Evolutionary conservation across 2,797 vertebrate genomes (phyloP), one percentile per base, ranked within the genome.

Genomic region (Gambusia yucatana): DNA sequence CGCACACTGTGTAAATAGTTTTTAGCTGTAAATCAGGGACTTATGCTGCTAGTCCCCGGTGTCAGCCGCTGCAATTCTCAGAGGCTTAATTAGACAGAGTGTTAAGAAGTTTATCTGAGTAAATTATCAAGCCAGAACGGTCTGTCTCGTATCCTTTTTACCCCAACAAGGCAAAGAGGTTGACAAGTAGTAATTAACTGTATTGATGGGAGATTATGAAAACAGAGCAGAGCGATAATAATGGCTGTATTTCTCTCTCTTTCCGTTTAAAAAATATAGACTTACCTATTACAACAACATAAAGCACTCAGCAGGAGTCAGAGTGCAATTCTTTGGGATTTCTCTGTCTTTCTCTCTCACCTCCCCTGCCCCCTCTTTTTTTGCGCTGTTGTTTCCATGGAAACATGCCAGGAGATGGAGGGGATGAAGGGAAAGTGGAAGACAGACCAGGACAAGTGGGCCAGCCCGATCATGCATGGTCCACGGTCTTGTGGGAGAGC

Each of bases 371-470:
- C 79, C 80, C 84, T 87, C 70, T 57, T 57, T 11, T 55, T 25
- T 77, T 74, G 75, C 80, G 13, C 87, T 87, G 92, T 94, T 95
- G 96, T 96, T 96, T 95, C 96, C 96, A 96, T 96, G 95, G 96
- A 95, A 95, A 96, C 96, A 79, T 96, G 92, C 94, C 89, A 93
- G 90, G 84, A 91, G 92, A 87, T 90, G 84, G 82, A 89, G 82
- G 89, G 87, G 90, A 88, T 90, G 87, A 88, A 80, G 87, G 88
- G 87, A 84, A 91, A 90, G 85, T 76, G 76, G 81, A 89, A 90
- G 86, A 89, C 85, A 82, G 89, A 91, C 89, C 87, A 81, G 87
- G 88, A 89, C 92, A 91, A 92, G 91, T 84, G 84, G 91, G 87
- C 93, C 93, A 90, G 94, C 93, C 91, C 91, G 91, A 89, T 91